Base-by-base conservation (phyloP, 2,797 vertebrate genomes). In the Adelosebastes latens region DNA sequence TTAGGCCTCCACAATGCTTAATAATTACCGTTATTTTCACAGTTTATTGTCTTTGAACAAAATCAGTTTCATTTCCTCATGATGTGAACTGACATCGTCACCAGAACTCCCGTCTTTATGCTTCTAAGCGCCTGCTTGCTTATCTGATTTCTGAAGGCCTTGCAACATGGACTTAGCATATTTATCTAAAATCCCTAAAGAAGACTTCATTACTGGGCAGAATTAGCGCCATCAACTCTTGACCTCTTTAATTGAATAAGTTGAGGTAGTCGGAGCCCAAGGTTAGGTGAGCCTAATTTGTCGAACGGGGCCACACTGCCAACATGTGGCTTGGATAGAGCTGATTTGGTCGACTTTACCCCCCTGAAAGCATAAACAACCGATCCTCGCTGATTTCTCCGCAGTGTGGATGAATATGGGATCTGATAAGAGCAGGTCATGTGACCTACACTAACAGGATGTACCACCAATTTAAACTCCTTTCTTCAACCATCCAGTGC, bases 241-340 rank as follows among this genome's bases (percentile, higher is more conserved):
- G 90, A 92, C 89, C 89, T 82, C 81, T 59, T 79, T 77, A 91
- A 93, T 65, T 89, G 76, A 91, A 89, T 92, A 89, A 88, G 84
- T 87, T 68, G 59, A 85, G 75, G 84, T 72, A 81, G 88, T 82
- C 74, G 52, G 79, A 81, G 87, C 71, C 64, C 72, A 88, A 77
- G 79, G 76, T 89, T 87, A 88, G 88, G 63, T 78, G 72, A 89
- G 81, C 66, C 80, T 87, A 65, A 80, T 81, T 73, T 80, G 5
- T 29, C 89, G 75, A 85, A 74, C 55, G 74, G 52, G 75, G 4
- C 72, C 74, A 32, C 56, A 16, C 73, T 71, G 79, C 80, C 66
- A 72, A 92, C 90, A 91, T 89, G 60, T 93, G 89, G 87, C 83
- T 86, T 64, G 22, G 60, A 84, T 86, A 56, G 81, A 77, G 80